These are phyloP conservation scores for Drosophila pseudotakahashii DNA, from an alignment of 2,888 invertebrate species.

Conservation along the genomic window DNA sequence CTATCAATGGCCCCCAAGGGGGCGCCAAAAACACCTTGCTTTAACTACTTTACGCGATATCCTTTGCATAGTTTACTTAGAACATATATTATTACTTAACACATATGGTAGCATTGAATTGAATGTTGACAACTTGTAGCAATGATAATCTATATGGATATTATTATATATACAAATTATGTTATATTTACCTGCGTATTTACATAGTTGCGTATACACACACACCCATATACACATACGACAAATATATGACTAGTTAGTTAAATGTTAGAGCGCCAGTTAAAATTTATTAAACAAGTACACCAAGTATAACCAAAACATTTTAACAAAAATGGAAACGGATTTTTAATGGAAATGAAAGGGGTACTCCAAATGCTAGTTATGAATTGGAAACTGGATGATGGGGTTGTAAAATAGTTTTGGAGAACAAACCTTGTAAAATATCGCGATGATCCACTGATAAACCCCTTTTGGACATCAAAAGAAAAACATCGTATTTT, in stretches of 20 bases:
- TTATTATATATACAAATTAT: conserved; percentile 58
- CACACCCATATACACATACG: conserved; percentile 40
- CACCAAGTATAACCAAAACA: conserved; percentile 50
- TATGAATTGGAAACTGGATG: no score
- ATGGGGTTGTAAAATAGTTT: no score
- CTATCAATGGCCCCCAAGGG: conserved; percentile 26
- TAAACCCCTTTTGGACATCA: background rate
- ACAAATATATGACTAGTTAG: conserved; percentile 61
- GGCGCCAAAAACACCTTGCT: conserved; percentile 46
- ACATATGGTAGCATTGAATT: conserved; percentile 71
- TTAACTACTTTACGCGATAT: conserved; percentile 64
- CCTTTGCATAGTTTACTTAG: conserved; percentile 40
- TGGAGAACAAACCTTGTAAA: no score
- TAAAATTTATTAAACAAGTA: conserved; percentile 63
- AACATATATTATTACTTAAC: conserved; percentile 39
- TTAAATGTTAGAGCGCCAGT: conserved; percentile 74
- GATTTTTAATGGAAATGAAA: background rate
- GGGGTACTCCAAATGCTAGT: no score
- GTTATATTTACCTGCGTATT: conserved; percentile 75
- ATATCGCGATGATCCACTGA: no score
- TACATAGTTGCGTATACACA: conserved; percentile 58
- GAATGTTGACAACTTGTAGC: conserved; percentile 71
- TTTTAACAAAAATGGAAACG: conserved; percentile 31
- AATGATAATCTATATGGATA: conserved; percentile 65
- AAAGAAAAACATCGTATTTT: background rate